Base-by-base conservation (phyloP, 2,113 vertebrate species). In the Aspiorhynchus laticeps region DNA sequence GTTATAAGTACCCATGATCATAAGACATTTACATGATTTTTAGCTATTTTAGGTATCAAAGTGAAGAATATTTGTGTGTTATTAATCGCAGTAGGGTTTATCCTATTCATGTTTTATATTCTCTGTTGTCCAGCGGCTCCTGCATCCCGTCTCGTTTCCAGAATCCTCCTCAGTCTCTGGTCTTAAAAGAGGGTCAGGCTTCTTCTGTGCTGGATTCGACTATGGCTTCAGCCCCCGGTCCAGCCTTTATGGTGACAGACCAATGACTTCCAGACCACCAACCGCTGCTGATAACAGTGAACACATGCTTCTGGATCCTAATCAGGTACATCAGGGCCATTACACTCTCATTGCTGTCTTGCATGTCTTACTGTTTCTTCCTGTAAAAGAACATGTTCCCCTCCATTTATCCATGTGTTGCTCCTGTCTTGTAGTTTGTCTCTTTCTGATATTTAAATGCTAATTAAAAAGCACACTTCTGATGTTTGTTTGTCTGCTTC, bases 91-190 rank as follows among this genome's bases (percentile, higher is more conserved):
- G 19, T 19, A 10, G 31, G 17, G 9, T 73, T 38, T 33, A 1
- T 73, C 33, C 15, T 73, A 24, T 59, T 5, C 21, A 21, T 67
- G 31, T 31, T 80, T 69, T 48, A 36, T 84, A 26, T 75, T 85
- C 85, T 31, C 1, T 81, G 75, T 38, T 46, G 46, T 88, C 81
- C 93, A 97, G 95, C 12, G 92, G 93, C 7, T 88, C 95, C 92
- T 99, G 98, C 33, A 19, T 97, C 78, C 93, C 96, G 0, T 99
- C 98, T 0, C 96, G 97, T 78, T 99, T 98, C 92, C 95, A 95
- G 86, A 98, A 95, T 63, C 97, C 97, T 0, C 96, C 97, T 0
- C 96, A 96, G 91, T 97, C 97, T 0, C 88, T 98, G 59, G 9
- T 97, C 41, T 88, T 99, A 88, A 96, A 96, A 87, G 96, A 95